phyloP scores from a whole-genome alignment of 2,113 vertebrate genomes.

The Talpa occidentalis region DNA sequence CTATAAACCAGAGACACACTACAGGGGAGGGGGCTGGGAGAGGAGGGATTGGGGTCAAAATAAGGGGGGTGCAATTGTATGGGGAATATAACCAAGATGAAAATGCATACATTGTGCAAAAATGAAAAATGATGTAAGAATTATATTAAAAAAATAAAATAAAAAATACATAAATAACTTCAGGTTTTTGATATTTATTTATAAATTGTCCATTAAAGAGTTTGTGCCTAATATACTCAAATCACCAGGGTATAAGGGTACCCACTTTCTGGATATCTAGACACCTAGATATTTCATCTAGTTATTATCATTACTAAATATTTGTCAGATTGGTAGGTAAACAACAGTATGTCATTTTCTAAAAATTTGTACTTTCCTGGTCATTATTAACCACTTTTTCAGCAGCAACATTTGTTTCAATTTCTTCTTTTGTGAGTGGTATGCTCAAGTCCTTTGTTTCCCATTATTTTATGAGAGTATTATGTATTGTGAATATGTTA shows the following conservation, averaged over 20 bases:
- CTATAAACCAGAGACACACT: too few relatives aligned
- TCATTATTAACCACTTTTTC: background rate
- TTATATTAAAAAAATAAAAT: too few relatives aligned
- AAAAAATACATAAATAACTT: slow-evolving; percentile 22
- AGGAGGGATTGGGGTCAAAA: too few relatives aligned
- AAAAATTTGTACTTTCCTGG: background rate
- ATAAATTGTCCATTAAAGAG: slow-evolving; percentile 18
- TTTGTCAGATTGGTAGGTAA: background rate
- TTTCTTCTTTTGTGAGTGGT: slow-evolving; percentile 22
- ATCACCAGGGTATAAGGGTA: background rate
- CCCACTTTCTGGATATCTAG: background rate
- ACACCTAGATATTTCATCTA: background rate
- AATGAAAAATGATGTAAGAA: too few relatives aligned
- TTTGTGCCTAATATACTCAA: background rate
- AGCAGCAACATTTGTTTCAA: background rate
- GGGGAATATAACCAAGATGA: too few relatives aligned
- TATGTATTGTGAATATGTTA: too few relatives aligned
- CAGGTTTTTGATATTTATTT: background rate
- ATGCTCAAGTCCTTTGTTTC: background rate
- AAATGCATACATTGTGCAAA: too few relatives aligned
- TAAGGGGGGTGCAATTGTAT: too few relatives aligned
- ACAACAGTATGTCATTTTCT: background rate
- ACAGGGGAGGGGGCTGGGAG: too few relatives aligned
- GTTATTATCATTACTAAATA: slow-evolving; percentile 13
- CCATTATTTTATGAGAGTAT: background rate